Base-by-base conservation (phyloP, 35 echinoderm and acorn worm species). In the Lytechinus pictus region DNA sequence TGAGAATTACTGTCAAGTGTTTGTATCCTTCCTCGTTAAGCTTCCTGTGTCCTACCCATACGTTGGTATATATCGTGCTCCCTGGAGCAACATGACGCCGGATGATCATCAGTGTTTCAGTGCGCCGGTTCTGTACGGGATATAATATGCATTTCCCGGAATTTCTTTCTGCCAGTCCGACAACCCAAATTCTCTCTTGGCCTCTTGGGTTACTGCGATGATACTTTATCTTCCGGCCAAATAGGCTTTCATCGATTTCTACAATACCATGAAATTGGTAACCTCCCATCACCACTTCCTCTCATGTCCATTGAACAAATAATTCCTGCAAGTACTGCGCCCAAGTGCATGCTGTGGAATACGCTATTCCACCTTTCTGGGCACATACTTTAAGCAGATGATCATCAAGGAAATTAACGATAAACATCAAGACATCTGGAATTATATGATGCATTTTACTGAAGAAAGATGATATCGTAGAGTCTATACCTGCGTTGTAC, bases 161-260 rank as follows among this genome's bases (percentile, higher is more conserved):
- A 44, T 44, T 44, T 44, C 33, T 44, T 2, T 44, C 33, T 44
- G 2, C 33, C 33, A 44, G 33, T 44, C 33, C 33, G 33, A 44
- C 33, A 44, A 44, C 33, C 33, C 33, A 44, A 44, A 44, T 44
- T 44, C 33, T 44, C 2, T 44, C 2, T 44, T 44, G 33, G 33
- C 86, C 86, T 27, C 86, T 10, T 87, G 86, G 86, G 33, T 87
- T 87, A 9, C 86, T 0, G 33, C 24, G 86, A 87, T 87, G 86
- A n/a, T 87, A 87, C 33, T 5, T 87, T 1, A 87, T 87, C n/a
- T 87, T 87, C 5, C 86, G 4, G 8, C 86, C 4, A 87, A 87
- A 87, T 1, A 94, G 5, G 27, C 53, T 94, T n/a, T 94, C 93
- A 60, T 94, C 93, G 1, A 94, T 60, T 94, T 94, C 93, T 7